These are phyloP conservation scores for Mus pahari DNA, from an alignment of 2,113 vertebrate genomes.

Conservation along the genomic window DNA sequence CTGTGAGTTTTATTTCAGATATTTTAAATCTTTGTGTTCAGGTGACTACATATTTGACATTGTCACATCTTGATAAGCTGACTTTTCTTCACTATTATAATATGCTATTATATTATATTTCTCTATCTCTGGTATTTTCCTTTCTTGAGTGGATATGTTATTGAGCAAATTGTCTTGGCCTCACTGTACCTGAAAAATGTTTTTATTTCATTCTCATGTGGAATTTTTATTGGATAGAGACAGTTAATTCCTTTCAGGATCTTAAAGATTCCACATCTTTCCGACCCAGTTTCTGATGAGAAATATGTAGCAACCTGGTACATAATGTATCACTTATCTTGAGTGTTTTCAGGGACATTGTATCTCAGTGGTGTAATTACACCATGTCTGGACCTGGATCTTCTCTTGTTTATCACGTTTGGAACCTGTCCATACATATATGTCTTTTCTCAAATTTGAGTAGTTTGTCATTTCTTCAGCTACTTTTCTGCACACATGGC, in stretches of 20 bases:
- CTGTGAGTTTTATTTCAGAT: neutral
- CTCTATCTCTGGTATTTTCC: neutral
- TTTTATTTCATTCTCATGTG: neutral
- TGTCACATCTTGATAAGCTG: neutral
- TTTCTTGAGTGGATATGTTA: neutral
- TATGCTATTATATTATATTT: neutral
- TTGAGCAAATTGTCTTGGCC: neutral
- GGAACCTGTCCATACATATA: neutral
- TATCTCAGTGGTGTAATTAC: neutral
- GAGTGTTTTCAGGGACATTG: neutral
- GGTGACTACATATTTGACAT: neutral
- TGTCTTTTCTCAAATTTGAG: neutral
- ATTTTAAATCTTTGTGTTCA: neutral
- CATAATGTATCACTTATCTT: neutral
- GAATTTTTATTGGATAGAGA: neutral
- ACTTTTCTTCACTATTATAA: neutral
- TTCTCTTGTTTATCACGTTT: constrained; percentile 11
- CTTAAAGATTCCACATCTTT: neutral
- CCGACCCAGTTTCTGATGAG: neutral
- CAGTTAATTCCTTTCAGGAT: neutral
- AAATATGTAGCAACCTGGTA: neutral
- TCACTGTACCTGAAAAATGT: neutral
- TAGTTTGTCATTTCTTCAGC: neutral
- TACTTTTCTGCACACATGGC: neutral
- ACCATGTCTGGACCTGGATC: neutral